Conservation (phyloP, 2,888 invertebrate genomes). For the Acrobasis repandana region DNA sequence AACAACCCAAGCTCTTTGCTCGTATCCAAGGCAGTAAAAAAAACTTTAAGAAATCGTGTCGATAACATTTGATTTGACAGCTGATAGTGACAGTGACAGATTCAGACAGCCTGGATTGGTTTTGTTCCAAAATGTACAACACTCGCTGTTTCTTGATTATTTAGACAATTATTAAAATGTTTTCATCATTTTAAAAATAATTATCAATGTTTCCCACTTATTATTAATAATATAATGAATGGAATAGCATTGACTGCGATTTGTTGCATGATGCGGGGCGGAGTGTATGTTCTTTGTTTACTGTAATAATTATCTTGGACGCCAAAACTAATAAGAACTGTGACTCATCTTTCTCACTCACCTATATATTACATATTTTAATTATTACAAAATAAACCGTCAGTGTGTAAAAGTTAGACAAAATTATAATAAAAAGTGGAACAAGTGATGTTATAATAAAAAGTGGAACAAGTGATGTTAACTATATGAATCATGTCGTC, state of each 20-base stretch:
- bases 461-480: conserved; percentile 41
- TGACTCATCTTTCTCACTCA: conserved; percentile 4
- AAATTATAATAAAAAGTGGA: conserved; percentile 31
- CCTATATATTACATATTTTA: neutral
- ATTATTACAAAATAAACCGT: neutral
- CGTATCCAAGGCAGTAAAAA: too few relatives aligned
- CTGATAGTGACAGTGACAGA: too few relatives aligned
- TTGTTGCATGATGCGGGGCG: neutral
- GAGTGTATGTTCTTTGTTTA: conserved; percentile 24
- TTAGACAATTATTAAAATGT: too few relatives aligned
- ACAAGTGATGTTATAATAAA: conserved; percentile 41
- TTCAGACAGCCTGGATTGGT: too few relatives aligned
- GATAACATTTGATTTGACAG: too few relatives aligned
- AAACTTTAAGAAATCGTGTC: too few relatives aligned
- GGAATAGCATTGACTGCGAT: neutral
- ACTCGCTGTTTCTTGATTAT: too few relatives aligned
- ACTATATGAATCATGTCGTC: conserved; percentile 60
- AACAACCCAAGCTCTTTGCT: too few relatives aligned
- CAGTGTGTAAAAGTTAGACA: neutral
- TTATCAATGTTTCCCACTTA: too few relatives aligned
- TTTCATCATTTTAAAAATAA: too few relatives aligned
- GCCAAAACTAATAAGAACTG: neutral
- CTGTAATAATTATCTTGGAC: neutral
- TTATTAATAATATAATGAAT: neutral
- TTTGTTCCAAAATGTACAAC: too few relatives aligned